phyloP scores from a whole-genome alignment of 1,140 invertebrate genomes.

The Drosophila leontia region DNA sequence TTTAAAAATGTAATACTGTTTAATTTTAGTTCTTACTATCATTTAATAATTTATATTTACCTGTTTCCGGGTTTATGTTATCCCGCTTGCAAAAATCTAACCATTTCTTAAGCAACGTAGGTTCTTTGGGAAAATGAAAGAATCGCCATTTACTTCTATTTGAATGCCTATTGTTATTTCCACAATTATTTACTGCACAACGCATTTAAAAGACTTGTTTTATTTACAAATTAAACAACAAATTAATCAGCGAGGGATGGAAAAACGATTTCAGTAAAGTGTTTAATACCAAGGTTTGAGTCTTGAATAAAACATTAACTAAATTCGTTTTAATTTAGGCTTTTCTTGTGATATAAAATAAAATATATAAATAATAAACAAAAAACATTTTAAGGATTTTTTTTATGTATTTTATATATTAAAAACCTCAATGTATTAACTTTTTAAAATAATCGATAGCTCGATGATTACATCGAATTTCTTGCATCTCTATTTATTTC shows the following conservation, averaged over 20 bases:
- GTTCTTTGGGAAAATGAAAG: constrained; percentile 54
- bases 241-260: neutral
- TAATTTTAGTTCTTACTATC: neutral
- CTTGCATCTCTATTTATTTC: constrained; percentile 5
- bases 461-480: neutral
- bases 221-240: constrained; percentile 7
- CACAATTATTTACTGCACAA: constrained; percentile 54
- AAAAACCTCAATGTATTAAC: neutral
- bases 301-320: neutral
- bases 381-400: neutral
- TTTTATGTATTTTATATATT: neutral
- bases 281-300: neutral
- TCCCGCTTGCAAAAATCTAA: constrained; percentile 48
- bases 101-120: constrained; percentile 39
- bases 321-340: neutral
- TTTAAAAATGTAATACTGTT: neutral
- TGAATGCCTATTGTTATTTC: constrained; percentile 51
- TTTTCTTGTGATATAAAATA: neutral
- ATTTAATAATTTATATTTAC: constrained; percentile 18
- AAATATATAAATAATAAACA: too few relatives aligned
- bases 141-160: constrained; percentile 50
- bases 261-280: neutral
- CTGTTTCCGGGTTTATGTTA: constrained; percentile 40
- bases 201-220: constrained; percentile 35
- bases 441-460: neutral